Base-by-base conservation (phyloP, 2,888 invertebrate genomes). In the Macrosoma leucophasiata region DNA sequence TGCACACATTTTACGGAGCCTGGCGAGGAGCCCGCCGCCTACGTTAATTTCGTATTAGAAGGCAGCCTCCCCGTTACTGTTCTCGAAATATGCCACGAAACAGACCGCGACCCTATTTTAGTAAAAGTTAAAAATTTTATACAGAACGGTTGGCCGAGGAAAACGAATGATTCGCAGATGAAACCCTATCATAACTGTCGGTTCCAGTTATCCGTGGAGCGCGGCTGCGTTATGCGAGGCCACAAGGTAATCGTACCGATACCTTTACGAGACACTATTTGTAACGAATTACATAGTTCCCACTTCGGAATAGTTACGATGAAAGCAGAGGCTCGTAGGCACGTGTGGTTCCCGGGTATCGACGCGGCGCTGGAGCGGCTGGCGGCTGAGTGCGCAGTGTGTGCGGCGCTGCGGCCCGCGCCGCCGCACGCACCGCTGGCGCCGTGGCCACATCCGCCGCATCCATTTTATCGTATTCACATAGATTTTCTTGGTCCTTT, bases 331-430 rank as follows among this genome's bases (percentile, higher is more conserved):
- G 41, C 38, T 8, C 36, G 45, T 10, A n/a, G 13, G 4, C 13
- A 30, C 3, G 8, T 45, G 5, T 42, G 39, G 42, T 45, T 37
- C 23, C 41, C 44, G 4, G 41, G 41, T 22, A 32, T 44, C 13
- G 44, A 44, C 28, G 33, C 36, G 3, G 36, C 30, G 9, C 21
- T 42, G 11, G 45, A 40, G 17, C 24, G 24, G 6, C 11, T 32
- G 19, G 29, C 29, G 5, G 35, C 21, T 4, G 24, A 22, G 11
- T 44, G 41, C 23, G 19, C 9, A 2, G 33, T 33, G 9, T 40
- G 40, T 18, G 13, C 19, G 2, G 21, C 29, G 19, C 23, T 42
- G 29, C 29, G 40, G 13, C 20, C 36, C 22, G 5, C 36, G 13
- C 29, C 41, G 6, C 27, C 40, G 3, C 37, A 27, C 28, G 35